These are phyloP conservation scores for Drosophila bipectinata DNA, from an alignment of 1,140 invertebrate genomes.

Conservation along the genomic window DNA sequence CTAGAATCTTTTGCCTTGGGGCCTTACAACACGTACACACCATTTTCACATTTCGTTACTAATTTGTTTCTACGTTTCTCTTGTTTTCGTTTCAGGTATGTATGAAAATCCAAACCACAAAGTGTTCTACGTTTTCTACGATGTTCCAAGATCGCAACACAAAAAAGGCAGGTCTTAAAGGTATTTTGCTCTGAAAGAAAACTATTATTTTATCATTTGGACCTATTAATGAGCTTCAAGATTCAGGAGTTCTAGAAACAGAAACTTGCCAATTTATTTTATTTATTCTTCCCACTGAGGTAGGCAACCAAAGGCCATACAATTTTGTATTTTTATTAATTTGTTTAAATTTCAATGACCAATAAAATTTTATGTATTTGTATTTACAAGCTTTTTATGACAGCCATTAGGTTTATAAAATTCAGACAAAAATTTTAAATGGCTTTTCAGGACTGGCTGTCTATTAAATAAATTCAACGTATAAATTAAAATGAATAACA, in stretches of 20 bases:
- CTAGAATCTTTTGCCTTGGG: slow-evolving; percentile 10
- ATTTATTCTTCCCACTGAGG: not conserved
- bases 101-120: slow-evolving; percentile 33
- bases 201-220: not conserved
- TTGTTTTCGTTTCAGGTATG: slow-evolving; percentile 54
- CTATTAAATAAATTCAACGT: slow-evolving; percentile 1
- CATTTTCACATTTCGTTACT: slow-evolving; percentile 50
- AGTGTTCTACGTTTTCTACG: slow-evolving; percentile 8
- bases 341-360: slow-evolving; percentile 4
- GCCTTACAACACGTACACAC: slow-evolving; percentile 44
- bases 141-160: not conserved
- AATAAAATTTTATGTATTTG: slow-evolving; percentile 24
- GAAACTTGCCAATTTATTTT: not conserved
- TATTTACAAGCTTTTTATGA: slow-evolving; percentile 3
- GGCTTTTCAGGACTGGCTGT: not conserved
- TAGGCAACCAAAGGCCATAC: not conserved
- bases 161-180: not conserved
- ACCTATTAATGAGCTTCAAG: not conserved
- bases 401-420: slow-evolving; percentile 9
- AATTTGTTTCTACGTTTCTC: slow-evolving; percentile 42
- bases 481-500: not conserved
- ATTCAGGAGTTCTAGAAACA: no score
- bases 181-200: slow-evolving; percentile 4
- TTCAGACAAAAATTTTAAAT: slow-evolving; percentile 8
- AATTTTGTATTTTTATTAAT: slow-evolving; percentile 8